phyloP scores from a whole-genome alignment of 2,888 invertebrate genomes.

The Tipula vernalis region DNA sequence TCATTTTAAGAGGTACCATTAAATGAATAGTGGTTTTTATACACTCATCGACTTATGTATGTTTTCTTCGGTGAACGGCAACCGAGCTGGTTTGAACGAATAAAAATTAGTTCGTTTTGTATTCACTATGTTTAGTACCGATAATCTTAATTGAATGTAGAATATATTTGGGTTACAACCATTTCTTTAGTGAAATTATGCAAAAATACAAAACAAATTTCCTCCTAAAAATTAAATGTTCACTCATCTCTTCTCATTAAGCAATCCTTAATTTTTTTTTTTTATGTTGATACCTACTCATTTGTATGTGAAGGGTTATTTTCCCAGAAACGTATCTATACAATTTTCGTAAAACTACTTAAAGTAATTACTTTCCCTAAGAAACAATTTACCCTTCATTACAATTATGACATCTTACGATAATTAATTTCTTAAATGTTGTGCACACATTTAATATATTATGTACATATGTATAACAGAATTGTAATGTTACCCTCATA shows the following conservation, averaged over 20 bases:
- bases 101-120: no score
- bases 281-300: neutral
- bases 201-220: neutral
- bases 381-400: neutral
- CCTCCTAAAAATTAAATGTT: neutral
- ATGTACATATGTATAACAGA: neutral
- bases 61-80: no score
- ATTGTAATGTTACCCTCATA: neutral
- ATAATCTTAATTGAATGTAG: no score
- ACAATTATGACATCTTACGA: neutral
- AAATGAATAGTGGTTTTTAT: no score
- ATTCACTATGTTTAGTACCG: no score
- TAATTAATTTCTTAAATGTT: neutral
- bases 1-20: no score
- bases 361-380: neutral
- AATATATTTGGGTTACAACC: neutral
- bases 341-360: neutral
- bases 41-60: no score
- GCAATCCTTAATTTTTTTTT: neutral
- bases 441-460: neutral
- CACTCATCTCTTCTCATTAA: neutral
- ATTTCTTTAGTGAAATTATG: neutral
- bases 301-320: neutral
- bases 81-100: no score
- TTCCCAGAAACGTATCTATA: neutral